phyloP scores from a whole-genome alignment of 2,113 vertebrate species.

The Rhipidura dahli region DNA sequence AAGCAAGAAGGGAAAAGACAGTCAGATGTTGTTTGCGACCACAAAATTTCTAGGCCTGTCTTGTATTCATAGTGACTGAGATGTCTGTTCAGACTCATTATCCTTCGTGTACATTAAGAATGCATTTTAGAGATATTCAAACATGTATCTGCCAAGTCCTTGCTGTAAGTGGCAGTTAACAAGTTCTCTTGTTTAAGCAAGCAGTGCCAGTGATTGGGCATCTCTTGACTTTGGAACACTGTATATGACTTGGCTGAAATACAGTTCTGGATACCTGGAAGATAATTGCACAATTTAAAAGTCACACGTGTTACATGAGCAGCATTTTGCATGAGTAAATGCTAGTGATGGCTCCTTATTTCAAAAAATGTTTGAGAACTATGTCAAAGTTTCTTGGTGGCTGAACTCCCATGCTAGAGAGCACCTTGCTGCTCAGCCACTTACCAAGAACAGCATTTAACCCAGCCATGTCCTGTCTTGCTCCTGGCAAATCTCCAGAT shows the following conservation, averaged over 20 bases:
- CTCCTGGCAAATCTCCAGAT: not conserved
- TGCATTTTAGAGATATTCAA: not conserved
- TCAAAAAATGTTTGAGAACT: not conserved
- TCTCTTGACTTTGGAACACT: not conserved
- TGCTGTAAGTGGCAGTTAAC: not conserved
- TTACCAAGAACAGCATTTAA: not conserved
- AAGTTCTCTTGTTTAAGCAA: not conserved
- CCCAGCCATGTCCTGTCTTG: not conserved
- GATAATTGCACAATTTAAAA: not conserved
- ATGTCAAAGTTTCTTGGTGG: not conserved
- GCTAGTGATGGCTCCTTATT: not conserved
- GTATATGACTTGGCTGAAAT: not conserved
- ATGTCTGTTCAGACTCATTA: not conserved
- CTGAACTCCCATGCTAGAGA: not conserved
- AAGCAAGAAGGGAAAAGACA: not conserved
- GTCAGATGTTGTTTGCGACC: not conserved
- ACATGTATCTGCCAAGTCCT: not conserved
- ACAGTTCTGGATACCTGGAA: not conserved
- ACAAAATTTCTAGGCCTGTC: not conserved
- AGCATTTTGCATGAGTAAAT: not conserved
- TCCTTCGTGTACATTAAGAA: not conserved
- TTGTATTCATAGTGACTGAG: not conserved
- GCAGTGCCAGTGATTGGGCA: not conserved
- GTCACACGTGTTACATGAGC: not conserved
- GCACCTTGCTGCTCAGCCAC: not conserved